Base-by-base conservation (phyloP, 2,888 invertebrate species). In the Troides oblongomaculatus region DNA sequence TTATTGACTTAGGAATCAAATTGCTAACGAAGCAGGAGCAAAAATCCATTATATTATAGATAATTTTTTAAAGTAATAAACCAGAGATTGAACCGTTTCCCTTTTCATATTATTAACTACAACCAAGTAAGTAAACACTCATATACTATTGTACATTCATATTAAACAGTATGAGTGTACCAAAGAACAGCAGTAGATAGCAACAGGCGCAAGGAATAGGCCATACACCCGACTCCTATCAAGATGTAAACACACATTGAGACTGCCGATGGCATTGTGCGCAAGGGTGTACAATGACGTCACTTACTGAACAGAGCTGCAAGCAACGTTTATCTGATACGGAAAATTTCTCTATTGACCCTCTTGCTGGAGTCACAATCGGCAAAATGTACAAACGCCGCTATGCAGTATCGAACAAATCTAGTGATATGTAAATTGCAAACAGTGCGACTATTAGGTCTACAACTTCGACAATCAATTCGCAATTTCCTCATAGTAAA, bases 151-250 rank as follows among this genome's bases (percentile, higher is more conserved):
- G 30, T 30, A 30, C 30, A 46, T 46, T 46, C 46, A 46, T 14
- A 46, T 30, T 30, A 62, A 59, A 30, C 39, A 62, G 59, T 53
- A 61, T 65, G 70, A 73, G 68, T 75, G 75, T 77, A 77, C 75
- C 66, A 74, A 74, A 74, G 73, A 75, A 74, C 73, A 72, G 74
- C 69, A 39, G 70, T 73, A 72, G 72, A 75, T 74, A 78, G 76
- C 76, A 72, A 72, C 77, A 76, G 74, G 71, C 73, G 74, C 80
- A 81, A 82, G 81, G 79, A 86, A 87, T 84, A 83, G 81, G 79
- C 75, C 74, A 72, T 72, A 81, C 87, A 87, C 84, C 85, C 86
- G 77, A 87, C 76, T 76, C 72, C 78, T 78, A 79, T 77, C 79
- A 75, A 74, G 73, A 75, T 79, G 71, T 77, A 66, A 70, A 61